Percentiles rank a stretch among this genome's conserved stretches.
Conservation (phyloP, 2,888 invertebrate genomes). For the Tetheella fluctuosa region DNA sequence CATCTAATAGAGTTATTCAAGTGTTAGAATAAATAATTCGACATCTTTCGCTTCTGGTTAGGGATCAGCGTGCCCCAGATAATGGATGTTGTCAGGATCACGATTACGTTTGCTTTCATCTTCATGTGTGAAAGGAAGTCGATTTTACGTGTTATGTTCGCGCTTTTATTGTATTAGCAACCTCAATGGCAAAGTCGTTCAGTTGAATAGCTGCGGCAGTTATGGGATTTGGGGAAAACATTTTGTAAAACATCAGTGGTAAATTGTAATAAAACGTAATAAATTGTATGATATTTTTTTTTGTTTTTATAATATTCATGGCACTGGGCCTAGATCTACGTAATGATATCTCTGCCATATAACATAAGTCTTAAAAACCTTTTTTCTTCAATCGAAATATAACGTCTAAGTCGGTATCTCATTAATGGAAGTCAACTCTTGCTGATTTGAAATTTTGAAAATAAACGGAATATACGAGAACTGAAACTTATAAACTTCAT, state of each 20-base stretch:
- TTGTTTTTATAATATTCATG: too few relatives aligned
- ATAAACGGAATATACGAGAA: background rate
- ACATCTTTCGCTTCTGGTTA: conserved; percentile 17
- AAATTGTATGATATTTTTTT: background rate
- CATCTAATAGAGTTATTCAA: conserved; percentile 42
- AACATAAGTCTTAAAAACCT: too few relatives aligned
- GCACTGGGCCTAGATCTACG: too few relatives aligned
- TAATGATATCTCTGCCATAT: too few relatives aligned
- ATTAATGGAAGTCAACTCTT: background rate
- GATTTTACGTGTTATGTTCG: conserved; percentile 18
- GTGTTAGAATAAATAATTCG: conserved; percentile 52
- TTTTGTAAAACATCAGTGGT: conserved; percentile 5
- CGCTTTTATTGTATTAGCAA: conserved; percentile 23
- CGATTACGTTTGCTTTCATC: conserved; percentile 15
- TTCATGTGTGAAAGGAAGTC: conserved; percentile 12
- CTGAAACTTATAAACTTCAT: background rate
- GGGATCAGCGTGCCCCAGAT: conserved; percentile 32
- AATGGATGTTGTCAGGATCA: conserved; percentile 18
- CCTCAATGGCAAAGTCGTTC: conserved; percentile 16
- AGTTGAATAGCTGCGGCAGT: conserved; percentile 21
- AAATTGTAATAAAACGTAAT: background rate
- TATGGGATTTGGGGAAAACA: conserved; percentile 18
- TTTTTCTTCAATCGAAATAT: too few relatives aligned
- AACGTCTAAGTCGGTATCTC: background rate
- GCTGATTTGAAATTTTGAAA: background rate